A percentile compares a stretch with the other conserved stretches of the same genome.
phyloP scores from a whole-genome alignment of 2,113 vertebrate species.

The Hylia prasina region DNA sequence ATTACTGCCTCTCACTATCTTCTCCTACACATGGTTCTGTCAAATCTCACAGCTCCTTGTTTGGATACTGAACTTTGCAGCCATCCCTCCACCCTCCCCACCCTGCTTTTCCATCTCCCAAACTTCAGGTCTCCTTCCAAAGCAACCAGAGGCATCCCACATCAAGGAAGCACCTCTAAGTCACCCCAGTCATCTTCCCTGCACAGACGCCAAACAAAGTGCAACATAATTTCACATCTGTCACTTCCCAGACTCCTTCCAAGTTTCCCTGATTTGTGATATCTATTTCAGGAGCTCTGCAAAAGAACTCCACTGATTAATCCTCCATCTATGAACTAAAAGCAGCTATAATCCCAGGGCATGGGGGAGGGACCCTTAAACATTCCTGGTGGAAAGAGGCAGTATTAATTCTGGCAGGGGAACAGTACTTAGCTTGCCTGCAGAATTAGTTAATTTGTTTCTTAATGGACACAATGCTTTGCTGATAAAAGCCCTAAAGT shows the following conservation, averaged over 20 bases:
- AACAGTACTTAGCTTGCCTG: constrained; percentile 58
- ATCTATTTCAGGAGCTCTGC: constrained; percentile 58
- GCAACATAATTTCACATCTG: constrained; percentile 23
- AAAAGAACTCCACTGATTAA: constrained; percentile 63
- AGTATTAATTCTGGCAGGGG: constrained; percentile 61
- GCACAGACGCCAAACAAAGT: background rate
- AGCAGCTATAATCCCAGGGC: constrained; percentile 55
- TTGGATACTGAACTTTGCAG: background rate
- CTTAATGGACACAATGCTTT: constrained; percentile 70
- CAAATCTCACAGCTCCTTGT: background rate
- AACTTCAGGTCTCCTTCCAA: background rate
- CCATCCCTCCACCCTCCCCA: background rate
- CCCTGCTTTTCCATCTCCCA: background rate
- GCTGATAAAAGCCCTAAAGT: constrained; percentile 74
- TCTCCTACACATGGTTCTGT: background rate
- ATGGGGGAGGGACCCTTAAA: constrained; percentile 27
- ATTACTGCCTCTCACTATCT: background rate
- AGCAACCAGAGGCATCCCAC: background rate
- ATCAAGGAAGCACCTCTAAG: background rate
- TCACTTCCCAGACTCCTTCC: constrained; percentile 34
- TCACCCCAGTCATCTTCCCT: background rate
- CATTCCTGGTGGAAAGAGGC: background rate
- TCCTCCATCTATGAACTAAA: constrained; percentile 44
- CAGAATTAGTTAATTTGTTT: constrained; percentile 76
- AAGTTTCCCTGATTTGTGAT: constrained; percentile 55